Evolutionary conservation across 35 echinoderm and acorn worm species (phyloP), one percentile per base, ranked within the genome.

Genomic region (Apostichopus californicus): DNA sequence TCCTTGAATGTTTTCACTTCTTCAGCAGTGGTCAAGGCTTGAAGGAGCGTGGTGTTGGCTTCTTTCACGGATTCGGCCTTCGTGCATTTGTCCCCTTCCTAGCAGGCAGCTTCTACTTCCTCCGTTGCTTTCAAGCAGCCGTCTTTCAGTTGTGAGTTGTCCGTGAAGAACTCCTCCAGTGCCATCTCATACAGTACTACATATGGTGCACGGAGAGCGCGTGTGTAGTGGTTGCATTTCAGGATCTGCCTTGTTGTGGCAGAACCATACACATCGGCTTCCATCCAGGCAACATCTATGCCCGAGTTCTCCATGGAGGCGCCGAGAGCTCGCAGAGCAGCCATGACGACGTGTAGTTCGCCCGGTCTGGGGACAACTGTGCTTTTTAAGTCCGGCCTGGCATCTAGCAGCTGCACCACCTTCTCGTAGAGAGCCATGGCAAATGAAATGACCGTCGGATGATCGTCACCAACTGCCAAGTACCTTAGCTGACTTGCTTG

Each of bases 271-370:
- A 95, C 64, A 75, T 89, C 68, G 9, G 83, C 81, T 58, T 95
- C 87, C 46, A 81, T 89, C 94, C 90, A 94, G 54, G 89, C 93
- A 92, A 92, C 93, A 94, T 94, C 94, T 77, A 90, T 90, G 5
- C 28, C 87, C 23, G 93, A 94, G 93, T 92, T 95, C 25, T 92
- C 94, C n/a, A 95, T 95, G 10, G 91, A 90, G 6, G 55, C 55
- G 9, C 94, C 94, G 18, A 92, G 90, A 78, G 91, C 90, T 65
- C 94, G 58, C 53, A 95, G 55, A 9, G 78, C 78, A 79, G 78
- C 78, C 78, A 79, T 79, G 9, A 79, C 78, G n/a, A 20, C n/a
- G 78, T 79, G 78, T 52, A 79, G n/a, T 20, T 79, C 78, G n/a
- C 78, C 78, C 78, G 20, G 78, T 79, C 34, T 79, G 78, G 78